Evolutionary conservation across 1,140 invertebrate genomes (phyloP), one percentile per base, ranked within the genome.

Genomic region (Drosophila funebris): DNA sequence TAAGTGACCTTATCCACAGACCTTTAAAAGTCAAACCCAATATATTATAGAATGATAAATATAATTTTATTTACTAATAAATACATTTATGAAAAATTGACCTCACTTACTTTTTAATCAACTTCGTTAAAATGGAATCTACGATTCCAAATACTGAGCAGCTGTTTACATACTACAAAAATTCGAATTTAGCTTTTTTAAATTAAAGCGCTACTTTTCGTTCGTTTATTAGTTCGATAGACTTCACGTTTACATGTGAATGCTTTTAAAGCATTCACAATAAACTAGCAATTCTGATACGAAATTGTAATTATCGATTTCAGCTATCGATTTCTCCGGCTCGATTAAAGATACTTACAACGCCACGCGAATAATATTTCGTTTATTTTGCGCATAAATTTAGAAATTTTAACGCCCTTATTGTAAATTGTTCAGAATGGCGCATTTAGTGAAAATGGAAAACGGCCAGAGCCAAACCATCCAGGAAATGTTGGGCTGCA

Each of bases 391-490:
- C 24, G 62, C 62, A 36, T 29, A 52, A 72, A 72, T 52, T 58
- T 44, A 37, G 36, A 62, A 20, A 62, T 62, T 43, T 13, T 16
- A 0, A 22, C 16, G 5, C 8, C 9, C 9, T 2, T 4, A 62
- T 13, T 16, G 37, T 13, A 43, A 13, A 44, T 62, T 46, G 16
- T 37, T 8, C 6, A 78, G 70, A 31, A 92, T 92, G 91, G 73
- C 90, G 29, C 78, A 90, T 52, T 67, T 90, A 56, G 90, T 92
- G 24, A 92, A 89, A 91, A 94, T 94, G 93, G 93, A 93, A 58
- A 95, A 96, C 76, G 93, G 93, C 46, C 96, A 95, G 94, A 93
- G 94, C 87, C 94, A 94, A 70, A 94, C 94, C 14, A 94, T 96
- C 37, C 94, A 94, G 44, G 93, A 93, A 37, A 95, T 96, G 93